Evolutionary conservation across 2,113 vertebrate species (phyloP).

Genomic region (Pangasianodon hypophthalmus): DNA sequence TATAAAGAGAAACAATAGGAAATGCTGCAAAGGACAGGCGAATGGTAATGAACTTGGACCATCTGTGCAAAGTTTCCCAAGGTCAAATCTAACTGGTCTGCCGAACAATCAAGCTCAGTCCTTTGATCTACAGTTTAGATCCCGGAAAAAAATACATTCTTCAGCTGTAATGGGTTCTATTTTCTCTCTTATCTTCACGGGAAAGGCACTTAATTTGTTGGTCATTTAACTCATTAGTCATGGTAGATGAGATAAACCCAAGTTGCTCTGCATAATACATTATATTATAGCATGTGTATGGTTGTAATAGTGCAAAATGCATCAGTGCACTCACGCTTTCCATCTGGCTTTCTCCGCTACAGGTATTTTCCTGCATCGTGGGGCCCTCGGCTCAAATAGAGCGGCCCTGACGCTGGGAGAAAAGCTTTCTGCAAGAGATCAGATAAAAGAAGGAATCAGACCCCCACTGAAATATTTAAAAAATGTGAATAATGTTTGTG

Average conservation of each 20-base stretch:
- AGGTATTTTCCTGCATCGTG: slow-evolving; percentile 55
- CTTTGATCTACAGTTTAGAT: background rate
- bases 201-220: background rate
- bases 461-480: background rate
- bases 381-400: slow-evolving; percentile 13
- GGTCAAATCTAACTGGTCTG: slow-evolving; percentile 16
- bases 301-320: background rate
- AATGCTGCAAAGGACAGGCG: background rate
- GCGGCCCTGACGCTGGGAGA: background rate
- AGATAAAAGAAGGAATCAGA: slow-evolving; percentile 35
- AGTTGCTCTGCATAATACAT: background rate
- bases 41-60: slow-evolving; percentile 32
- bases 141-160: background rate
- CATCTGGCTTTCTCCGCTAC: slow-evolving; percentile 45
- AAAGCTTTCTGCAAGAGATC: slow-evolving; percentile 45
- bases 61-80: slow-evolving; percentile 38
- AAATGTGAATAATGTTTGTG: background rate
- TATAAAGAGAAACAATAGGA: background rate
- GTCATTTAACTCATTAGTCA: background rate
- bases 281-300: background rate
- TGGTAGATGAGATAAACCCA: background rate
- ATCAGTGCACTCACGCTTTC: slow-evolving; percentile 53
- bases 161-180: background rate
- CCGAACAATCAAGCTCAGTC: background rate
- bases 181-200: background rate